A percentile compares a stretch with the other conserved stretches of the same genome.
phyloP scores from a whole-genome alignment of 2,113 vertebrate species.

The Dasyurus viverrinus region DNA sequence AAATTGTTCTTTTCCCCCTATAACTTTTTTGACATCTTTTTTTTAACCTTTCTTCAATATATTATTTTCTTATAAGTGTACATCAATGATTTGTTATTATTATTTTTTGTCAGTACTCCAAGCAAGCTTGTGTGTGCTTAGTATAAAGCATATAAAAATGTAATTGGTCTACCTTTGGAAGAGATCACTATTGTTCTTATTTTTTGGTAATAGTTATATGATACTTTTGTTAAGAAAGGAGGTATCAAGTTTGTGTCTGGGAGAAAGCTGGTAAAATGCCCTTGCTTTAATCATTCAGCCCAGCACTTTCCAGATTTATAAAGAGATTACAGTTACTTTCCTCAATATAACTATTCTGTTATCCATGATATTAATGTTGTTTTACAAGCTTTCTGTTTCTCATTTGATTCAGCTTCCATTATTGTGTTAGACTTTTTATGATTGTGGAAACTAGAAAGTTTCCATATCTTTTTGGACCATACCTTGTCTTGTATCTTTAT shows the following conservation, averaged over 20 bases:
- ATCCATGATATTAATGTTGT: neutral
- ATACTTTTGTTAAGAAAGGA: neutral
- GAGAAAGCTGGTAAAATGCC: neutral
- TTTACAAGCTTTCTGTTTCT: neutral
- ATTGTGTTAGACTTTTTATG: neutral
- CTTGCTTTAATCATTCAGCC: neutral
- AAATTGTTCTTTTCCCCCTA: too few species aligned
- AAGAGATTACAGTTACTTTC: neutral
- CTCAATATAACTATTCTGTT: neutral
- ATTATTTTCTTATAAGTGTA: neutral
- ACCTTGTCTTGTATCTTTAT: neutral
- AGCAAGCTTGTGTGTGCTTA: neutral
- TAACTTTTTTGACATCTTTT: neutral
- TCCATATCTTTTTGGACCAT: neutral
- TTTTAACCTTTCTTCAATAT: neutral
- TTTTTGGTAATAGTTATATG: neutral
- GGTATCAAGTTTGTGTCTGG: neutral
- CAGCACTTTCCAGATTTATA: neutral
- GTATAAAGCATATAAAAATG: neutral
- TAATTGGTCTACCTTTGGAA: neutral
- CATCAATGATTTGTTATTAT: neutral
- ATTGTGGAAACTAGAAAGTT: neutral
- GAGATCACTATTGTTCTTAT: neutral
- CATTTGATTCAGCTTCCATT: neutral
- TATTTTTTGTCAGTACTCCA: neutral